Base-by-base conservation (phyloP, 2,797 vertebrate genomes). In the Enteromius viviparus region DNA sequence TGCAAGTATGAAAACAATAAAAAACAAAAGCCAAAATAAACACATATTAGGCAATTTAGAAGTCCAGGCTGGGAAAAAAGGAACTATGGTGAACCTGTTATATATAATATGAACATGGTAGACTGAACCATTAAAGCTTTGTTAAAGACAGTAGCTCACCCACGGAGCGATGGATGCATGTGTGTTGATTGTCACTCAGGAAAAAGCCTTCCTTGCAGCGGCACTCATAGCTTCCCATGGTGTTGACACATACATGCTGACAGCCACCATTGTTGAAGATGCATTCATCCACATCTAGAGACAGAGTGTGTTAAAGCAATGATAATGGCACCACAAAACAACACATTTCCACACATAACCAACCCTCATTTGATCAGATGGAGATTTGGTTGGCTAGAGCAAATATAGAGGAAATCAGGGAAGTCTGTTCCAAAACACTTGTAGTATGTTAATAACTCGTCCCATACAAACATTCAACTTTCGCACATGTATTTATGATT, bases 101-200 rank as follows among this genome's bases (percentile, higher is more conserved):
- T 32, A 64, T 64, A 47, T 19, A 66, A 34, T 68, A 51, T 66
- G 29, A 42, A 58, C 45, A 72, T 3, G 11, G 29, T 1, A 62
- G 45, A 49, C 42, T 14, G 29, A 80, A 58, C 1, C 26, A 66
- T 47, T 71, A 58, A 78, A 26, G 69, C 71, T 10, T 72, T 82
- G 66, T 34, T 66, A 70, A 60, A 2, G 75, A 17, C 62, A 85
- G 68, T n/a, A 78, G 93, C 95, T 92, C 95, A 99, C 98, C 98
- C 94, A 97, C 96, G 1, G 95, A 97, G 86, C 96, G 97, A 87
- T 98, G 98, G 92, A 99, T 99, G 90, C 98, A 99, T 0, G 97
- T 99, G 90, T 99, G 98, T 93, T 99, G 98, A 91, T 99, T 99
- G 91, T 99, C 96, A 40, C 98, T 99, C 81, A 99, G 95, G 93